phyloP scores from a whole-genome alignment of 2,113 vertebrate genomes.

The Nycticebus coucang region DNA sequence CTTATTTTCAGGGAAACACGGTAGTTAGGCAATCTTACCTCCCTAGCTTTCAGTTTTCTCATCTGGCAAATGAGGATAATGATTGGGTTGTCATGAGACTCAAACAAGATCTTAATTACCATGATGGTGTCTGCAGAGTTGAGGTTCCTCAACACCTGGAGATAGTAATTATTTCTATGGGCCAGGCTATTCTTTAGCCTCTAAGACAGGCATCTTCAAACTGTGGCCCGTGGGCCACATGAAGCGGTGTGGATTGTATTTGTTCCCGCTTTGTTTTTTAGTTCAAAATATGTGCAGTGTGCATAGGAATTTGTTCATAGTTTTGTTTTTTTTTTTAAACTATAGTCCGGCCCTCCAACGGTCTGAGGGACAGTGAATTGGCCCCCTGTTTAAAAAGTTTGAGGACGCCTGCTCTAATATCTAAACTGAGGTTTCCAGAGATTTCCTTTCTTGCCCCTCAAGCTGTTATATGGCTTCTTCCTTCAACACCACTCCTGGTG shows the following conservation, averaged over 20 bases:
- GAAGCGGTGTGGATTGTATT: no score
- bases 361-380: no score
- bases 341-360: no score
- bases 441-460: not conserved
- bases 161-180: not conserved
- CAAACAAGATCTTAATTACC: not conserved
- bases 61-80: not conserved
- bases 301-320: no score
- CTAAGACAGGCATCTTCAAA: no score
- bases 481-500: not conserved
- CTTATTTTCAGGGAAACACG: no score
- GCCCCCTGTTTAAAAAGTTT: no score
- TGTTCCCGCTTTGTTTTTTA: no score
- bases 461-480: not conserved
- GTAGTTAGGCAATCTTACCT: not conserved
- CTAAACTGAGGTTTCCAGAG: not conserved
- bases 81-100: not conserved
- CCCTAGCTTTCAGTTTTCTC: not conserved
- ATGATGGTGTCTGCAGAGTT: not conserved
- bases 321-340: no score
- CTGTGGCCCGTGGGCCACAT: no score
- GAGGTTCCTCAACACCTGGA: not conserved
- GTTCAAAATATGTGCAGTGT: no score
- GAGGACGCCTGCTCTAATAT: not conserved
- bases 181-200: no score